These are phyloP conservation scores for Myotis davidii DNA, from an alignment of 2,113 vertebrate species.

Conservation along the genomic window DNA sequence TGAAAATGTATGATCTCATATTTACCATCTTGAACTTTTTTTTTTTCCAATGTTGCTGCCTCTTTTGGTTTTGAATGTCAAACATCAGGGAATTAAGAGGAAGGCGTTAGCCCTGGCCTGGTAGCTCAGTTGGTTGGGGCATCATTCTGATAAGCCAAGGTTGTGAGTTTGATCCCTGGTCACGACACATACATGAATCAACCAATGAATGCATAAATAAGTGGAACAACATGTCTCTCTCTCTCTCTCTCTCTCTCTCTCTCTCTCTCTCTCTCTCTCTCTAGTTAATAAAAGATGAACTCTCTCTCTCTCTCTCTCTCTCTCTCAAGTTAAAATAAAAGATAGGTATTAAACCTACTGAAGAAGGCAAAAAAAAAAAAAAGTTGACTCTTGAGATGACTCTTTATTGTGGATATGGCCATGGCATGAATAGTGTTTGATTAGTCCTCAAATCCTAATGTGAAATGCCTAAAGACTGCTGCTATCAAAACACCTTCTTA, in stretches of 20 bases:
- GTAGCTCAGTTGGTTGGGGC: background rate
- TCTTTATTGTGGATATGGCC: background rate
- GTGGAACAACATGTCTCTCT: background rate
- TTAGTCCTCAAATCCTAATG: background rate
- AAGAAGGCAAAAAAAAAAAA: background rate
- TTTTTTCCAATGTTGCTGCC: background rate
- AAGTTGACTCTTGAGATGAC: background rate
- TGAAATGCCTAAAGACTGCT: background rate
- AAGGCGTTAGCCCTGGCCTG: background rate
- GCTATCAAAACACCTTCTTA: background rate
- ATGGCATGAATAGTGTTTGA: background rate
- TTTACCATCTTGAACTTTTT: background rate
- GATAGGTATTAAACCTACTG: background rate
- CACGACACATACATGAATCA: background rate
- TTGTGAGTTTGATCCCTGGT: background rate
- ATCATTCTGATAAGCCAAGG: background rate
- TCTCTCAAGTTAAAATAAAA: background rate
- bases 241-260: too few species aligned
- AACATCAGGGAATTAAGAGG: background rate
- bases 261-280: background rate
- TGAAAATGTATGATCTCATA: background rate
- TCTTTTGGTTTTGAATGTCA: constrained; percentile 9
- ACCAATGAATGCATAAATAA: background rate
- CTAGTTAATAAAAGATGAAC: too few species aligned
- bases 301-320: too few species aligned